These are phyloP conservation scores for Ophioninae sp. DNA, from an alignment of 2,888 invertebrate species.

Conservation along the genomic window DNA sequence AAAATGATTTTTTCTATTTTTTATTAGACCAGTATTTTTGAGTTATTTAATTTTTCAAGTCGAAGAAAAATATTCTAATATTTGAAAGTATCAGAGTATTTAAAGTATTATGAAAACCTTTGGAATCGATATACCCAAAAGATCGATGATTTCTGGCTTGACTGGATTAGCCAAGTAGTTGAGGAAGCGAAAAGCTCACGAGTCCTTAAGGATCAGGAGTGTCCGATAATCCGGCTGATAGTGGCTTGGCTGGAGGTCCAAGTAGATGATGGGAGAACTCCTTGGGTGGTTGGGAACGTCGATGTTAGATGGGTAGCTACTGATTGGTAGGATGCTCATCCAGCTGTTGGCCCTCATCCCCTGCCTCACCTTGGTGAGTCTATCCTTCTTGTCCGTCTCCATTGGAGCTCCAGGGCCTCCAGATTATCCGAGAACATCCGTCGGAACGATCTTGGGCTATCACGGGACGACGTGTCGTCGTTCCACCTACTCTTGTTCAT, in stretches of 20 bases:
- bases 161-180: conserved; percentile 5
- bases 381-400: conserved; percentile 2
- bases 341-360: conserved; percentile 18
- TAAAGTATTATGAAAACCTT: neutral
- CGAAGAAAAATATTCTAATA: neutral
- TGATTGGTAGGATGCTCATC: conserved; percentile 40
- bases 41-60: neutral
- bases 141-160: conserved; percentile 10
- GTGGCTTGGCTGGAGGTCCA: neutral
- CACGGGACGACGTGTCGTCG: conserved; percentile 14
- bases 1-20: too few relatives aligned
- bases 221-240: conserved; percentile 21
- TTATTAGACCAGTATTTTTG: neutral
- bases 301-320: conserved; percentile 29
- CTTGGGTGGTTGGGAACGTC: conserved; percentile 12
- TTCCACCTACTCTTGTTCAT: conserved; percentile 13
- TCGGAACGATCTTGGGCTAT: conserved; percentile 29
- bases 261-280: neutral
- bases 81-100: neutral
- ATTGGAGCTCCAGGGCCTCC: conserved; percentile 1
- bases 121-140: neutral
- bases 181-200: conserved; percentile 21
- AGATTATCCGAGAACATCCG: conserved; percentile 36
- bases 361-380: neutral
- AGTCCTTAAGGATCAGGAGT: conserved; percentile 11